Evolutionary conservation across 2,797 vertebrate genomes (phyloP).

Genomic region (Morus bassanus): DNA sequence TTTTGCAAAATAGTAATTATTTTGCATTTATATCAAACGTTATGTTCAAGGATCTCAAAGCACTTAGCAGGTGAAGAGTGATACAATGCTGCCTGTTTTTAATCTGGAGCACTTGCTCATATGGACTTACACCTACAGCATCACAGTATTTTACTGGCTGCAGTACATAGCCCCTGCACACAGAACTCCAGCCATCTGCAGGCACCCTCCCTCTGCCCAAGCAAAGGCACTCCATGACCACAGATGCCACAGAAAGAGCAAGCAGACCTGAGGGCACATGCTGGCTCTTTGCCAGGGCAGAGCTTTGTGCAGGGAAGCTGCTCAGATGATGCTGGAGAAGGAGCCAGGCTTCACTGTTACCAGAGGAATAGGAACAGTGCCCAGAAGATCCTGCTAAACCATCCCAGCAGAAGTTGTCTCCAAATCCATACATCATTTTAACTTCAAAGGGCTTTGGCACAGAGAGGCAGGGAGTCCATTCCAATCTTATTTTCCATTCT

Average conservation of each 20-base stretch:
- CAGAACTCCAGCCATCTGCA: background rate
- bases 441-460: background rate
- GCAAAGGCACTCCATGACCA: background rate
- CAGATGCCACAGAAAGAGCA: background rate
- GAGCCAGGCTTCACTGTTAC: background rate
- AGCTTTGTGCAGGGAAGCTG: background rate
- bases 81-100: background rate
- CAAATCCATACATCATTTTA: background rate
- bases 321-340: background rate
- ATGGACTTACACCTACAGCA: background rate
- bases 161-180: background rate
- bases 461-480: background rate
- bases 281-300: background rate
- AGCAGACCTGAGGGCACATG: background rate
- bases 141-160: background rate
- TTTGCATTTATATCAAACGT: background rate
- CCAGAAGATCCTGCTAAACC: background rate
- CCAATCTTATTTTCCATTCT: background rate
- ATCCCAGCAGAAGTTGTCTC: background rate
- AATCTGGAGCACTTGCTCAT: background rate
- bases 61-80: background rate
- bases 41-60: background rate
- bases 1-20: background rate
- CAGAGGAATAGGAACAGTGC: background rate
- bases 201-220: background rate